Evolutionary conservation across 2,797 vertebrate species (phyloP), one percentile per base, ranked within the genome.

Genomic region (Tolypeutes matacus): DNA sequence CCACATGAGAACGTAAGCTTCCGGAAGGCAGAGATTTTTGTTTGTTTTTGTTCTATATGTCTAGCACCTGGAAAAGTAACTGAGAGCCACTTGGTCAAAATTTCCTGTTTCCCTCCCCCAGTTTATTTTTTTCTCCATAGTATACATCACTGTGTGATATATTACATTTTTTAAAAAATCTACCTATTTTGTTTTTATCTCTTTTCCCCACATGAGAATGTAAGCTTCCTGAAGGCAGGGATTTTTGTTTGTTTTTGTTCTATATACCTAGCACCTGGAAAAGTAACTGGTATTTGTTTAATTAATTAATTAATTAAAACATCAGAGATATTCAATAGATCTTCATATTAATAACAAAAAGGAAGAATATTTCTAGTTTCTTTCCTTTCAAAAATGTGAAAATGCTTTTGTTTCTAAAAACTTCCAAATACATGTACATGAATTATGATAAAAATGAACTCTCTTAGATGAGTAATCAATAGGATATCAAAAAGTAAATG

Each of bases 371-470:
- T 7, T 84, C 49, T 80, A 58, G 23, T 84, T 76, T 91, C 42
- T 96, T 97, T 69, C 64, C 25, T 93, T 97, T 51, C 46, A 96
- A 96, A 73, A 23, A 23, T 76, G 84, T 97, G 51, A 83, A 97
- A 96, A 91, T 96, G 36, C 70, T 73, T 70, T 25, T 75, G 25
- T 49, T 93, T 92, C 84, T 72, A 93, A 90, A 89, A 80, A 34
- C 95, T 91, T 87, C 85, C 86, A 80, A 93, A 5, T 95, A 49
- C 1, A 4, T 95, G 3, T 89, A 93, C 76, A 93, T 78, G 67
- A 0, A 0, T 69, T 76, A 53, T 64, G 77, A 87, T 60, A 42
- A 85, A 94, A 77, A 88, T 8, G 0, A 94, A 75, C 80, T 80
- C n/a, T 81, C 77, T 93, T n/a, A 93, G 80, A n/a, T 49, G 6